A percentile compares a stretch with the other conserved stretches of the same genome.
These are phyloP conservation scores for Chaetodon trifasciatus DNA, from an alignment of 2,797 vertebrate species.

Conservation along the genomic window DNA sequence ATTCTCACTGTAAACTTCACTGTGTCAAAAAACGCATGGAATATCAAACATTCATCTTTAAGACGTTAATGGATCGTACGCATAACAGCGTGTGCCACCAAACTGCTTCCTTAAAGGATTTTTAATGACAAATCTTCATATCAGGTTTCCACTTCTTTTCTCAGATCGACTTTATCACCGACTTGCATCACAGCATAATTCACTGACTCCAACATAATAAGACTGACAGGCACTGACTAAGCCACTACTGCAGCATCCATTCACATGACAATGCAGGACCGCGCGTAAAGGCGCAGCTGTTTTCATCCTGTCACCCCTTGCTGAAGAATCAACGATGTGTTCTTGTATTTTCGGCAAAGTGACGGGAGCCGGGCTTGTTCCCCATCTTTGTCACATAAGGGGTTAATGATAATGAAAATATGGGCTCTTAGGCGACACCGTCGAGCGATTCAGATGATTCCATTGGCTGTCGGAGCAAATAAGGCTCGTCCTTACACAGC, in stretches of 20 bases:
- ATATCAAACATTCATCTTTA: not conserved
- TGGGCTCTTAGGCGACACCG: constrained; percentile 54
- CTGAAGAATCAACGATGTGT: not conserved
- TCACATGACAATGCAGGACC: constrained; percentile 74
- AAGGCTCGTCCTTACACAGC: constrained; percentile 79
- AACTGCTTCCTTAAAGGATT: not conserved
- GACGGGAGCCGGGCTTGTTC: not conserved
- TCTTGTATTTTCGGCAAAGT: not conserved
- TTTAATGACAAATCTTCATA: rapidly evolving
- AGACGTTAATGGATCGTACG: rapidly evolving
- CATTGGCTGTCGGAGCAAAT: constrained; percentile 62
- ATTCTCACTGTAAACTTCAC: not conserved
- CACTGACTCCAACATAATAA: constrained; percentile 19
- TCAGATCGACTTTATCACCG: not conserved
- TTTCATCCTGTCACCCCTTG: not conserved
- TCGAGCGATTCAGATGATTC: constrained; percentile 54
- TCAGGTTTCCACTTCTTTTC: not conserved
- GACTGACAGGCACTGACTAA: constrained; percentile 65
- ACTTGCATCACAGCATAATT: constrained; percentile 10
- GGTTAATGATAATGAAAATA: constrained; percentile 32
- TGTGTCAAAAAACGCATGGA: not conserved
- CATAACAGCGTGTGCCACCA: not conserved
- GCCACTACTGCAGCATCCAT: constrained; percentile 55
- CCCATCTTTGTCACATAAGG: not conserved
- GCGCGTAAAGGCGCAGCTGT: constrained; percentile 58